Base-by-base conservation (phyloP, 2,113 vertebrate genomes). In the Theristicus caerulescens region DNA sequence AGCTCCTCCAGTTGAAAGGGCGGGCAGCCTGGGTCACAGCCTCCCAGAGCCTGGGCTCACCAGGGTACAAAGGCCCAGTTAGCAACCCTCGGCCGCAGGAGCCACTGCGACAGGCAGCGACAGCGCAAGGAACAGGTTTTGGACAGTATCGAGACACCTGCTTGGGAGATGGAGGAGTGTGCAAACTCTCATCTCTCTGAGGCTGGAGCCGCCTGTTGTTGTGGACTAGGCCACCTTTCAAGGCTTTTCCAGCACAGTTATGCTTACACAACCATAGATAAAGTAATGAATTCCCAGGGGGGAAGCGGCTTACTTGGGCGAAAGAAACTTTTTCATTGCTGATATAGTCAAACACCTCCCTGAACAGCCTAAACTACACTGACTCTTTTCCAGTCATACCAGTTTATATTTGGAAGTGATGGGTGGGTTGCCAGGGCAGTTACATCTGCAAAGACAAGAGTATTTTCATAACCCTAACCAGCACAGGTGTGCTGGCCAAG, bases 391-490 rank as follows among this genome's bases (percentile, higher is more conserved):
- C 88, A 92, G 14, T n/a, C 38, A 32, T 49, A 82, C 78, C 78
- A 36, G 61, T 47, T 89, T 69, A 76, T 89, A 91, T 93, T 82
- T 89, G 93, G 92, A 96, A 94, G 82, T 1, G 16, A 88, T 20
- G 49, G 78, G 74, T 82, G 62, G 49, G 87, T 62, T 91, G 70
- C 82, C 87, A 69, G 62, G 11, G 5, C 49, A 87, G 84, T 42
- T 82, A 85, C 90, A 95, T 87, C 90, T 96, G 85, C 88, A 90
- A 74, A 70, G 67, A 49, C 7, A 47, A 47, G 62, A 66, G 58
- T 17, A 90, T 86, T 94, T 94, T 94, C 90, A 95, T 22, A 96
- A 95, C 59, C 42, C 67, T 31, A 83, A 81, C 55, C 38, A 86
- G 62, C 0, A 1, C 90, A 97, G 93, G 85, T 96, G 94, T 67